These are phyloP conservation scores for Drosophila picticornis DNA, from an alignment of 2,888 invertebrate species.

Conservation along the genomic window DNA sequence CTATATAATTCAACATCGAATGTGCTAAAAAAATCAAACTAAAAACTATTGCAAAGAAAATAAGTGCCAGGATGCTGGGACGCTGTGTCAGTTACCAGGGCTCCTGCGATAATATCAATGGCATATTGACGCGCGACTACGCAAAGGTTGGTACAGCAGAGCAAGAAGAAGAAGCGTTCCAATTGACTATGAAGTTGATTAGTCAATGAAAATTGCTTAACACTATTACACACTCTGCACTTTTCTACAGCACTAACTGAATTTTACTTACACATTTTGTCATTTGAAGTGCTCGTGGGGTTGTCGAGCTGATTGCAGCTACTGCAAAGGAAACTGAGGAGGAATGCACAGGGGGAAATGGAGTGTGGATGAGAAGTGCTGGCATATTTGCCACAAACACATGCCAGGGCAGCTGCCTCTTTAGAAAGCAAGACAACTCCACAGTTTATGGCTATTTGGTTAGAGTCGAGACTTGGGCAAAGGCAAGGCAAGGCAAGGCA, in stretches of 20 bases:
- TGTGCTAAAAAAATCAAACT: neutral
- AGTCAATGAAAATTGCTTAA: constrained; percentile 58
- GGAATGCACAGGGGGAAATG: neutral
- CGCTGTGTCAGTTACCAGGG: constrained; percentile 88
- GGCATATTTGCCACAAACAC: constrained; percentile 37
- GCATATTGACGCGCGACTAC: constrained; percentile 87
- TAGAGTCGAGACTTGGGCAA: constrained; percentile 30
- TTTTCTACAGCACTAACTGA: constrained; percentile 48
- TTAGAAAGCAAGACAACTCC: constrained; percentile 40
- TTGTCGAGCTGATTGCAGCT: constrained; percentile 11
- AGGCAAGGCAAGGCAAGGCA: constrained; percentile 11
- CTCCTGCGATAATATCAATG: constrained; percentile 90
- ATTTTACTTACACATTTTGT: constrained; percentile 46
- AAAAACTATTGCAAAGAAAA: neutral
- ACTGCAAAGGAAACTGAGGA: neutral
- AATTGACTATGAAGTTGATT: constrained; percentile 57
- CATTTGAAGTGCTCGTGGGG: constrained; percentile 8
- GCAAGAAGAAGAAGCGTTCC: neutral
- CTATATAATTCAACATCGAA: neutral
- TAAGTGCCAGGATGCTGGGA: constrained; percentile 81
- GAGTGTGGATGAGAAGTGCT: neutral
- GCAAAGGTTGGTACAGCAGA: constrained; percentile 87
- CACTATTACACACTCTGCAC: constrained; percentile 43
- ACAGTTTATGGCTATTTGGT: constrained; percentile 54
- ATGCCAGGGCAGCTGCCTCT: constrained; percentile 29